A percentile compares a stretch with the other conserved stretches of the same genome.
Conservation (phyloP, 53 echinoderm and acorn worm genomes). For the Astropecten irregularis region DNA sequence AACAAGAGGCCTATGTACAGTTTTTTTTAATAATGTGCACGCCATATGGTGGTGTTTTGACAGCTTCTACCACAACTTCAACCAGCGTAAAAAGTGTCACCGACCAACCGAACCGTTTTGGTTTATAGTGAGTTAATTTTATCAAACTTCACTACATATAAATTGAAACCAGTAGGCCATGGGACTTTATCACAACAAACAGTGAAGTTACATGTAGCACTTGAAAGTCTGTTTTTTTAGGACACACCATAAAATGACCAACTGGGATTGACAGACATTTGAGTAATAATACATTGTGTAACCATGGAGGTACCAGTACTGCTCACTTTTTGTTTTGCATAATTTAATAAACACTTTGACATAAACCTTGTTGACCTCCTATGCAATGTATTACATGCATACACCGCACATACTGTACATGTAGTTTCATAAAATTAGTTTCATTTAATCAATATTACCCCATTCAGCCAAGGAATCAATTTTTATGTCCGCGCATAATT, state of each 20-base stretch:
- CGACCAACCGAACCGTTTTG: too few species aligned
- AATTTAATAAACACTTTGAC: too few species aligned
- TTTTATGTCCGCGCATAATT: too few species aligned
- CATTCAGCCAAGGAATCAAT: too few species aligned
- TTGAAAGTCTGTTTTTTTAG: not conserved
- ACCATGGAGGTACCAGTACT: too few species aligned
- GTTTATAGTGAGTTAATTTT: conserved; percentile 5
- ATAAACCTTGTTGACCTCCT: too few species aligned
- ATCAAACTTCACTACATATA: not conserved
- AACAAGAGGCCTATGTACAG: too few species aligned
- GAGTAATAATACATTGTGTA: not conserved
- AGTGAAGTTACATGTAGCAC: not conserved
- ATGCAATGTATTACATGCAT: too few species aligned
- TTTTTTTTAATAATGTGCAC: not conserved
- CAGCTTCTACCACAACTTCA: not conserved
- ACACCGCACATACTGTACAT: too few species aligned
- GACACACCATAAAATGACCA: not conserved
- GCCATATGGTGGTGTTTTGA: conserved; percentile 33
- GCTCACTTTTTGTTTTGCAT: too few species aligned
- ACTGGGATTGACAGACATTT: not conserved
- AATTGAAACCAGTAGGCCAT: conserved; percentile 16
- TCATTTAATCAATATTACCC: too few species aligned
- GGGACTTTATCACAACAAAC: not conserved
- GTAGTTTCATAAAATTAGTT: too few species aligned
- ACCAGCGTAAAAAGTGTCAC: not conserved